Percentiles rank a stretch among this genome's conserved stretches.
phyloP scores from a whole-genome alignment of 2,888 invertebrate genomes.

The Clunio marinus region DNA sequence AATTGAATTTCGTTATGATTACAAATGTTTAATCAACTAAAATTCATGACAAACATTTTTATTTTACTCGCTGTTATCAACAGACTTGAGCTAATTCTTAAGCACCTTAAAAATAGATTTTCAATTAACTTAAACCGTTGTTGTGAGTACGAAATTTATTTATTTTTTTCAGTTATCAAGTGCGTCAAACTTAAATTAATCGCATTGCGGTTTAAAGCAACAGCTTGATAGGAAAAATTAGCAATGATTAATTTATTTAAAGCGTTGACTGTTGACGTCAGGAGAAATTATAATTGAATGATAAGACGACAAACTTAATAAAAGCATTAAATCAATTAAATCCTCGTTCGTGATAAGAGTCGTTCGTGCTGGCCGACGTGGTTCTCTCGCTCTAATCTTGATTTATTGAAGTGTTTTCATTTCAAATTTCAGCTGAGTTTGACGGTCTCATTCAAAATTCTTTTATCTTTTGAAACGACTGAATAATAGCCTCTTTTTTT shows the following conservation, averaged over 20 bases:
- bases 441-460: too few relatives aligned
- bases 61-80: too few relatives aligned
- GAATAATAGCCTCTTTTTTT: too few relatives aligned
- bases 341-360: not conserved
- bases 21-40: too few relatives aligned
- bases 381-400: too few relatives aligned
- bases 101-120: not conserved
- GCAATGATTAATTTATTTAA: not conserved
- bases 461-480: too few relatives aligned
- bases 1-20: slow-evolving; percentile 1
- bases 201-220: slow-evolving; percentile 10
- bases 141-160: not conserved
- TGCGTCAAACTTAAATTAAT: not conserved
- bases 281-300: not conserved
- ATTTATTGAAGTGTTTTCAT: slow-evolving; percentile 10
- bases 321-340: not conserved
- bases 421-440: too few relatives aligned
- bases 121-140: slow-evolving; percentile 4
- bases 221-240: too few relatives aligned
- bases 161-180: not conserved
- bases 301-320: not conserved
- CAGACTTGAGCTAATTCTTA: too few relatives aligned
- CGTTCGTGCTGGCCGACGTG: not conserved
- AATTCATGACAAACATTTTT: too few relatives aligned
- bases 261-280: not conserved